Percentiles rank a stretch among this genome's conserved stretches.
Conservation (phyloP, 2,888 invertebrate genomes). For the Trichogramma dendrolimi region DNA sequence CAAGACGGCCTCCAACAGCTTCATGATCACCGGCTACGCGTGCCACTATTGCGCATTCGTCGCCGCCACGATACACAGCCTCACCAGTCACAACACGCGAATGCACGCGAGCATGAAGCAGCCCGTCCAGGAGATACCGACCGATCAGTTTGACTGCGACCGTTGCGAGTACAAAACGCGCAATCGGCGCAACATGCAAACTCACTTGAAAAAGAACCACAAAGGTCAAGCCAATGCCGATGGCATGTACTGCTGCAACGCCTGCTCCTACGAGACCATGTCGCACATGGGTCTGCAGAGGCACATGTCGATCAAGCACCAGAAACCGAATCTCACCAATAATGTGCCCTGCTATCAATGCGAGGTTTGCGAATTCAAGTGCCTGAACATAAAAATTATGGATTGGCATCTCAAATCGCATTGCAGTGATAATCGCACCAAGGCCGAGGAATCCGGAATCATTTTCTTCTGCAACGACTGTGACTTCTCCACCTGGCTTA, state of each 20-base stretch:
- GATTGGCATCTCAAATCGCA: conserved; percentile 21
- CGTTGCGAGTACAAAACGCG: conserved; percentile 42
- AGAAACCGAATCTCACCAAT: conserved; percentile 4
- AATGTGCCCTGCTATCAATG: conserved; percentile 21
- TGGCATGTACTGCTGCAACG: conserved; percentile 20
- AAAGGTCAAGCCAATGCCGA: conserved; percentile 25
- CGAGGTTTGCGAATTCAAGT: conserved; percentile 23
- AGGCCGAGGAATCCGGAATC: conserved; percentile 5
- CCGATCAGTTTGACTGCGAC: conserved; percentile 31
- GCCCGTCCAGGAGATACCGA: conserved; percentile 17
- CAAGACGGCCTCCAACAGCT: not conserved
- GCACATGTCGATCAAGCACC: conserved; percentile 27
- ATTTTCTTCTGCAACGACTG: conserved; percentile 43
- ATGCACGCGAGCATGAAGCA: conserved; percentile 22
- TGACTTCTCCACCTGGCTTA: conserved; percentile 43
- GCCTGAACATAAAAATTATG: conserved; percentile 16
- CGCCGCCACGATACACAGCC: conserved; percentile 17
- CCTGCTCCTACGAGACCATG: conserved; percentile 17
- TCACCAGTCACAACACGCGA: conserved; percentile 24
- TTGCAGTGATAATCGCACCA: not conserved
- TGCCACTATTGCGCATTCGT: conserved; percentile 22
- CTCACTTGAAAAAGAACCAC: conserved; percentile 39
- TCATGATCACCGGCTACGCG: conserved; percentile 22
- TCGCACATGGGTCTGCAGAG: conserved; percentile 25
- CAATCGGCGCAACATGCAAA: conserved; percentile 40